Evolutionary conservation across 1,140 invertebrate genomes (phyloP).

Genomic region (Sinella curviseta): DNA sequence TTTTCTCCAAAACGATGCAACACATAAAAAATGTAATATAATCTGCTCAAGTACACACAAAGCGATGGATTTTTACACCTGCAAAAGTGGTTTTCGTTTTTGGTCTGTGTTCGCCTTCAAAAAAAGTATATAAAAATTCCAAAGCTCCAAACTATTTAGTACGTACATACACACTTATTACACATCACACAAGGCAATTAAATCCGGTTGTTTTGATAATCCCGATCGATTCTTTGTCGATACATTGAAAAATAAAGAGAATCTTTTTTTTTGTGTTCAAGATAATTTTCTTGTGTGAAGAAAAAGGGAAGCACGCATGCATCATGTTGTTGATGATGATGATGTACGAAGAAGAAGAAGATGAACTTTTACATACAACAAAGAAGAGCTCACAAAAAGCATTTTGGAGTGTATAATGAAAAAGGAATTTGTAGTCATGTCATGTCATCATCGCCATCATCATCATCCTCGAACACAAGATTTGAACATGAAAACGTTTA

Average conservation of each 20-base stretch:
- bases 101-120: neutral
- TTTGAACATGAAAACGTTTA: neutral
- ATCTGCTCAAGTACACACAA: neutral
- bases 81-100: neutral
- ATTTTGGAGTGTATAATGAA: conserved; percentile 2
- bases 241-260: conserved; percentile 5
- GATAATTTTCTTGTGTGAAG: neutral
- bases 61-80: conserved; percentile 7
- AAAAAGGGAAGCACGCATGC: neutral
- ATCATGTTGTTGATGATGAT: neutral
- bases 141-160: neutral
- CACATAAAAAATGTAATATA: neutral
- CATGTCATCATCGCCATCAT: conserved; percentile 2
- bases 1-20: neutral
- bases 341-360: neutral
- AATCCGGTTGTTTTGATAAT: conserved; percentile 21
- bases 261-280: no score
- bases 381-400: neutral
- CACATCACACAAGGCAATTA: conserved; percentile 13
- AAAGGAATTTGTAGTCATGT: conserved; percentile 25
- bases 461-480: neutral
- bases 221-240: neutral
- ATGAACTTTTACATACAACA: neutral
- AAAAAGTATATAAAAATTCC: neutral
- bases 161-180: neutral